Evolutionary conservation across 1,140 invertebrate genomes (phyloP), one percentile per base, ranked within the genome.

Genomic region (Halotydeus destructor): DNA sequence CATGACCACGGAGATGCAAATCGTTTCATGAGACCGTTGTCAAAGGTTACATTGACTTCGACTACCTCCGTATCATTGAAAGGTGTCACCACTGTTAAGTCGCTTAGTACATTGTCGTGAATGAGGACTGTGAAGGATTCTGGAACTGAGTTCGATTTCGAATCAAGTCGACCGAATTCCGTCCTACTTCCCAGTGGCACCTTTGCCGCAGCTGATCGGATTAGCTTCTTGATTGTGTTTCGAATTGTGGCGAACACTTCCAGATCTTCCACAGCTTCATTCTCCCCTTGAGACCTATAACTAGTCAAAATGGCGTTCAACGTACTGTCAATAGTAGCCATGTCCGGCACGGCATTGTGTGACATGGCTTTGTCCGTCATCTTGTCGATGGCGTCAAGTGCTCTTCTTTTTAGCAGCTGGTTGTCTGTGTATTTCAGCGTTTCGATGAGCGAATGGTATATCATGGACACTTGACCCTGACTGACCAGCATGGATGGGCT

Each of bases 381-480:
- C 24, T 24, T 18, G 23, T 34, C 22, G 14, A 47, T 43, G 2
- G 34, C 6, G 14, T 25, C 35, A 12, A 47, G 24, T 30, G 34
- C 14, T 33, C 33, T 37, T 35, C 31, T 2, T 32, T 30, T 37
- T 16, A 31, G 21, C 3, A 3, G 0, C 16, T 24, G 9, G 23
- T 43, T 44, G 5, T 37, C 19, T 2, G 45, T 45, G 23, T 43
- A 38, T 9, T 11, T 16, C 8, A 47, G 16, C n/a, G 22, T 11
- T 23, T 27, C 18, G 25, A n/a, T 28, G 3, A 47, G 26, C 5
- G 25, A 12, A 47, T 25, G 23, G 3, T 38, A 40, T 4, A 39
- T 28, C 9, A 47, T 5, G 12, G 45, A 37, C 5, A 46, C 21
- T 12, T 47, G 45, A 1, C 45, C 45, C 18, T 19, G 5, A 22